Percentiles rank a stretch among this genome's conserved stretches.
phyloP scores from a whole-genome alignment of 2,113 vertebrate species.

The Danio rerio region GRCz12tu NC_133193.1:10735501-10736000 shows the following conservation, averaged over 20 bases:
- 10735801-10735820: constrained; percentile 35
- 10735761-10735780: neutral
- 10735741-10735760: neutral
- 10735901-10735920: neutral
- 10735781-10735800: neutral
- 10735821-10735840: constrained; percentile 33
- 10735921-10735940: neutral
- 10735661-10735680: too few species aligned
- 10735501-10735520: too few species aligned
- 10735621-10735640: too few species aligned
- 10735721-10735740: too few species aligned
- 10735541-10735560: too few species aligned
- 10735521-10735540: too few species aligned
- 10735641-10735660: too few species aligned
- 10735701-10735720: neutral
- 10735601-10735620: too few species aligned
- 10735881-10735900: neutral
- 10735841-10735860: constrained; percentile 46
- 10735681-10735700: neutral
- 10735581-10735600: too few species aligned
- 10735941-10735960: neutral
- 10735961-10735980: too few species aligned
- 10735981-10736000: too few species aligned
- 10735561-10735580: too few species aligned
- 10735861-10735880: constrained; percentile 46